phyloP scores from a whole-genome alignment of 2,113 vertebrate genomes.

The Heterotilapia buettikoferi region DNA sequence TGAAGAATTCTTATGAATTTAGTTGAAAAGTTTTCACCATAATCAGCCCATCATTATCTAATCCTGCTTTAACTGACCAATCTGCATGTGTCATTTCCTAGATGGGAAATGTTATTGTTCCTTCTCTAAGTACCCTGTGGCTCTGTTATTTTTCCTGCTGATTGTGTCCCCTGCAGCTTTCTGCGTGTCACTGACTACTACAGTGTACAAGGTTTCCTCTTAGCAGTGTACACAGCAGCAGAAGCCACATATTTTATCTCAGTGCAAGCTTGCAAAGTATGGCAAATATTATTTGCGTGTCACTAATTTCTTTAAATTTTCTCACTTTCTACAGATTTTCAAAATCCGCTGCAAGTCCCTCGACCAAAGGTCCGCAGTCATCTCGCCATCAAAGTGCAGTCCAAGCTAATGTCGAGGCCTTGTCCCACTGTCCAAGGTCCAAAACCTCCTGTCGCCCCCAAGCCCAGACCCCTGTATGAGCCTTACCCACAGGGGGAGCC shows the following conservation, averaged over 20 bases:
- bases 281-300: background rate
- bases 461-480: conserved; percentile 76
- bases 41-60: background rate
- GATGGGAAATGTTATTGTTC: conserved; percentile 62
- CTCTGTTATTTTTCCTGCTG: conserved; percentile 71
- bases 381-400: conserved; percentile 78
- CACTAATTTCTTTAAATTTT: background rate
- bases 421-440: conserved; percentile 75
- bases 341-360: conserved; percentile 82
- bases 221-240: background rate
- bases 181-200: conserved; percentile 40
- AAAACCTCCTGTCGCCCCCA: conserved; percentile 89
- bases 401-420: conserved; percentile 78
- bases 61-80: background rate
- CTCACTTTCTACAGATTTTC: conserved; percentile 74
- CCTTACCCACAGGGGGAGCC: conserved; percentile 49
- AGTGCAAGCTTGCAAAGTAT: background rate
- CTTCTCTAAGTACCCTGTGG: conserved; percentile 48
- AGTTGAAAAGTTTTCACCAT: background rate
- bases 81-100: conserved; percentile 51
- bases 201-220: conserved; percentile 17
- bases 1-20: background rate
- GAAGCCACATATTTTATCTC: background rate
- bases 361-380: conserved; percentile 79
- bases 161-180: conserved; percentile 56